Conservation (phyloP, 2,113 vertebrate genomes). For the Electrona antarctica region DNA sequence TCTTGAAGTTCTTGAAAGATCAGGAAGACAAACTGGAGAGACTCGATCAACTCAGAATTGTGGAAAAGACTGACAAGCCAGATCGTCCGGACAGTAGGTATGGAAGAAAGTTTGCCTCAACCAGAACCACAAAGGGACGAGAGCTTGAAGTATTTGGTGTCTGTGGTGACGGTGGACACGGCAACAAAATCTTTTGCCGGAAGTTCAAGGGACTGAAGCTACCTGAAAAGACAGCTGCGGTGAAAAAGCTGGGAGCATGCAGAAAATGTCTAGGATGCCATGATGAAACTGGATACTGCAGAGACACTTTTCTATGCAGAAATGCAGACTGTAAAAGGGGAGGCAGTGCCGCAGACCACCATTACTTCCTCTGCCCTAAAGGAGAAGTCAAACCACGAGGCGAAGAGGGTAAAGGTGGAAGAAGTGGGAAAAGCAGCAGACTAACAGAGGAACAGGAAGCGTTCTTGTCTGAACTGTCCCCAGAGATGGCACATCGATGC, state of each 20-base stretch:
- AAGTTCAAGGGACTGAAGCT: constrained; percentile 12
- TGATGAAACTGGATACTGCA: too few species aligned
- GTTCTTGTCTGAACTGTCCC: constrained; percentile 24
- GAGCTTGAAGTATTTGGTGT: background rate
- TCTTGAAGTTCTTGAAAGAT: constrained; percentile 21
- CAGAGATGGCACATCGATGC: constrained; percentile 17
- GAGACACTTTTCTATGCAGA: constrained; percentile 29
- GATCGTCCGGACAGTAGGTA: background rate
- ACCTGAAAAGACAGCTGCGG: constrained; percentile 4
- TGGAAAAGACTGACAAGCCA: constrained; percentile 9
- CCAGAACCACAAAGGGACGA: background rate
- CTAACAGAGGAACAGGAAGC: constrained; percentile 30
- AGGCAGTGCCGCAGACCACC: constrained; percentile 13
- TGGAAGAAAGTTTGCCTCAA: constrained; percentile 8
- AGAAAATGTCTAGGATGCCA: constrained; percentile 25
- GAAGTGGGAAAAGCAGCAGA: background rate
- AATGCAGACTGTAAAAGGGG: constrained; percentile 20
- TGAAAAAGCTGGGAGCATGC: constrained; percentile 25
- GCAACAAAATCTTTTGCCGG: constrained; percentile 25
- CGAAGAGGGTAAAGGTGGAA: background rate
- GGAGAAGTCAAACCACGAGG: too few species aligned
- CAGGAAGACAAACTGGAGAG: too few species aligned
- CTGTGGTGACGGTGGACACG: constrained; percentile 19
- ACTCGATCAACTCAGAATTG: constrained; percentile 12
- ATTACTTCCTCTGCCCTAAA: constrained; percentile 23